These are phyloP conservation scores for Apodemia duryi DNA, from an alignment of 2,888 invertebrate genomes.

Conservation along the genomic window DNA sequence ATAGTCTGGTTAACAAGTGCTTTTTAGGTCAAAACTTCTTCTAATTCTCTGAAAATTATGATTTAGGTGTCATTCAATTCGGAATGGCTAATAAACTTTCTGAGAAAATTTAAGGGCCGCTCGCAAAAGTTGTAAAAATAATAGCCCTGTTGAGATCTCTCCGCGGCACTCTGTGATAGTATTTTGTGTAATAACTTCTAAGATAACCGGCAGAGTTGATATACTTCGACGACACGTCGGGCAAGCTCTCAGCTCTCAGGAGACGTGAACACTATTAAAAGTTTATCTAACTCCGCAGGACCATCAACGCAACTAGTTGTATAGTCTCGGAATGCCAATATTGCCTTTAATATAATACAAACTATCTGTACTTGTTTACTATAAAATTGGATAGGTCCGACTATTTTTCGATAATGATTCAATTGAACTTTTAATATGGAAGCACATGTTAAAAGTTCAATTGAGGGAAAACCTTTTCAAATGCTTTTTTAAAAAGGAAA, in stretches of 20 bases:
- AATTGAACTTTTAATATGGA: not conserved
- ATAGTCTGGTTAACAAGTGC: too few relatives aligned
- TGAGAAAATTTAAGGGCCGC: too few relatives aligned
- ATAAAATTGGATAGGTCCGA: not conserved
- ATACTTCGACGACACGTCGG: constrained; percentile 33
- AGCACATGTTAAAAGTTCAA: not conserved
- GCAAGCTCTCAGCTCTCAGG: constrained; percentile 33
- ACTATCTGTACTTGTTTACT: not conserved
- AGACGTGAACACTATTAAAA: constrained; percentile 68
- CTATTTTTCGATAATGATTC: not conserved
- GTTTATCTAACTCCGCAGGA: constrained; percentile 56
- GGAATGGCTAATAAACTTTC: too few relatives aligned
- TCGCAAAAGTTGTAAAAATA: constrained; percentile 22
- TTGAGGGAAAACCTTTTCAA: not conserved
- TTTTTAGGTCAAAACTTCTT: too few relatives aligned
- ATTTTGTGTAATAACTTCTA: constrained; percentile 31
- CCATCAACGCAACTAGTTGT: constrained; percentile 59
- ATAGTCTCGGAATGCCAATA: constrained; percentile 27
- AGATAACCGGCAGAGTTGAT: constrained; percentile 34
- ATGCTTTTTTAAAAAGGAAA: not conserved
- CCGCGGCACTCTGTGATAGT: constrained; percentile 22
- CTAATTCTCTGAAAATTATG: too few relatives aligned
- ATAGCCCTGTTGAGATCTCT: constrained; percentile 25
- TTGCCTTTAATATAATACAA: constrained; percentile 8
- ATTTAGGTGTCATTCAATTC: too few relatives aligned